Base-by-base conservation (phyloP, 1,140 invertebrate species). In the Cyphomyrmex costatus region DNA sequence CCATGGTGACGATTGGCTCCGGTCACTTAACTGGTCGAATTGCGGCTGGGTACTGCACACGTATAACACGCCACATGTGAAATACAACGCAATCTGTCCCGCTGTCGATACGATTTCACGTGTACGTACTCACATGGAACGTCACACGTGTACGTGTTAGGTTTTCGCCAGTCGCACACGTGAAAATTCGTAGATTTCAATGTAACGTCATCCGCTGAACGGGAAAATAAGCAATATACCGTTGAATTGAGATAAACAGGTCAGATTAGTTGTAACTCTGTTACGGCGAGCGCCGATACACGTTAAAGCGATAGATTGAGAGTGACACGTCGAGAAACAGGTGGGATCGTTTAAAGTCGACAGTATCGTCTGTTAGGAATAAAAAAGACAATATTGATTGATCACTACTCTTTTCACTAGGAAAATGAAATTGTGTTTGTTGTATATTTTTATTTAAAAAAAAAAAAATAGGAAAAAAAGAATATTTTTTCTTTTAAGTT, bases 11-110 rank as follows among this genome's bases (percentile, higher is more conserved):
- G 30, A 89, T 82, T 89, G 83, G 24, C 74, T 71, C 12, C 10
- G 6, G 70, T 21, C 65, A 56, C 66, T 27, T 46, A 46, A 49
- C 53, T 14, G 46, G 36, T 56, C 16, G 77, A 85, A 91, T 87
- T 86, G 87, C 30, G 74, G 80, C 30, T 60, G 33, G 19, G 14
- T 33, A 21, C 56, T 7, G 24, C 12, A 24, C n/a, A 56, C 42
- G 65, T n/a, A 42, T 60, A 66, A 30, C 60, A 56, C 27, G 46
- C 16, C 53, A 66, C 56, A 56, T 65, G 84, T 89, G 71, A 91
- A 91, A 85, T 91, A 91, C 87, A 85, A 83, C 58, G 83, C 73
- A 82, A 91, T 91, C 89, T 89, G 85, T 87, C 70, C 82, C 14
- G 56, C 51, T 58, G 80, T 85, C 87, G 70, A 91, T 91, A 79